These are phyloP conservation scores for Carassius auratus DNA, from an alignment of 2,113 vertebrate species.

Conservation along the genomic window DNA sequence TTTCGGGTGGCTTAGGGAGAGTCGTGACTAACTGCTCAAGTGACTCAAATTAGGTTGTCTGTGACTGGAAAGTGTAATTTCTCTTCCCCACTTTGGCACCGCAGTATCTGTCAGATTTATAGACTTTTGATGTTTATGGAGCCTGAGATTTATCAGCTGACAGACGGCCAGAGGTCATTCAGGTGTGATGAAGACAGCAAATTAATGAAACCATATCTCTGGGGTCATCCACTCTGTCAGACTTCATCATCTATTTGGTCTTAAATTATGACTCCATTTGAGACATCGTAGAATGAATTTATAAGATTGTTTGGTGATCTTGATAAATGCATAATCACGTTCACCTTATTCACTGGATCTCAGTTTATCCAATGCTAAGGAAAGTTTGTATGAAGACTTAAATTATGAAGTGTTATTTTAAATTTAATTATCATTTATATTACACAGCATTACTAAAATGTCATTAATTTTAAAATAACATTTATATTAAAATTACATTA, in stretches of 20 bases:
- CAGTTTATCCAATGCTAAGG: not conserved
- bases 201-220: slow-evolving; percentile 54
- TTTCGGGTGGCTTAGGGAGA: not conserved
- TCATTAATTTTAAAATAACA: not conserved
- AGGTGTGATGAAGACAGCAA: slow-evolving; percentile 45
- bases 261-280: slow-evolving; percentile 12
- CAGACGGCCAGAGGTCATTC: slow-evolving; percentile 41
- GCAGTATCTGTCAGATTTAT: not conserved
- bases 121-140: not conserved
- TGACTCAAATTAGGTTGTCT: not conserved
- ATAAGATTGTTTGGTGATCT: not conserved
- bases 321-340: not conserved
- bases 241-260: not conserved
- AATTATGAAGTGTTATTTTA: no score
- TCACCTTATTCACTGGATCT: not conserved
- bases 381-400: not conserved
- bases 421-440: no score
- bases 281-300: not conserved
- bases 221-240: not conserved
- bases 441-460: not conserved
- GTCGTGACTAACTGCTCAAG: not conserved
- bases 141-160: slow-evolving; percentile 46
- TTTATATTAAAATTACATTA: not conserved
- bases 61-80: not conserved
- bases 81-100: not conserved